phyloP scores from a whole-genome alignment of 1,140 invertebrate species.

The Zophobas morio region DNA sequence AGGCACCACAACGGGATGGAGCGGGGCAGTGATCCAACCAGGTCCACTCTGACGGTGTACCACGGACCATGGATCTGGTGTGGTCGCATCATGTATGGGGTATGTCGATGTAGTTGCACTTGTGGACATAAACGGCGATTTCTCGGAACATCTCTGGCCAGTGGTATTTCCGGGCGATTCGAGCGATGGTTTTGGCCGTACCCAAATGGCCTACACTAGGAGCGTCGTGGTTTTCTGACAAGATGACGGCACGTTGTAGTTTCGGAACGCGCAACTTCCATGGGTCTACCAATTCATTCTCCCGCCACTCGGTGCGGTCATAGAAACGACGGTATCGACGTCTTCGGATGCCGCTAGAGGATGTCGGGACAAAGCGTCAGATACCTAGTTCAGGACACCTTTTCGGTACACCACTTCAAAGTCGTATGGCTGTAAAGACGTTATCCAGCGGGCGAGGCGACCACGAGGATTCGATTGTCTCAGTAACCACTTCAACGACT shows the following conservation, averaged over 20 bases:
- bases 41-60: slow-evolving; percentile 65
- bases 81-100: slow-evolving; percentile 59
- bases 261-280: slow-evolving; percentile 54
- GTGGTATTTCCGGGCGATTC: slow-evolving; percentile 56
- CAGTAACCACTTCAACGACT: slow-evolving; percentile 52
- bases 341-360: too few relatives aligned
- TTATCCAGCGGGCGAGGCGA: slow-evolving; percentile 54
- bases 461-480: slow-evolving; percentile 51
- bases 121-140: slow-evolving; percentile 49
- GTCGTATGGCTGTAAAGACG: slow-evolving; percentile 63
- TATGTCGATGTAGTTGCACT: slow-evolving; percentile 55
- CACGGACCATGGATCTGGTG: slow-evolving; percentile 60
- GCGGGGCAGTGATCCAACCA: slow-evolving; percentile 66
- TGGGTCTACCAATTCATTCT: slow-evolving; percentile 3
- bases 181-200: slow-evolving; percentile 57
- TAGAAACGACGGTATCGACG: slow-evolving; percentile 32
- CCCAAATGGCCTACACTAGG: slow-evolving; percentile 59
- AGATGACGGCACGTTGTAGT: slow-evolving; percentile 31
- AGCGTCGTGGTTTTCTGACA: slow-evolving; percentile 52
- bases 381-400: slow-evolving; percentile 50
- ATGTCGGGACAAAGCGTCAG: not conserved
- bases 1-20: slow-evolving; percentile 28
- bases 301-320: slow-evolving; percentile 39
- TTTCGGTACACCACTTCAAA: slow-evolving; percentile 62
- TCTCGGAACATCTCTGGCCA: slow-evolving; percentile 61